Percentiles rank a stretch among this genome's conserved stretches.
Conservation (phyloP, 2,797 vertebrate species). For the Threskiornis aethiopicus region DNA sequence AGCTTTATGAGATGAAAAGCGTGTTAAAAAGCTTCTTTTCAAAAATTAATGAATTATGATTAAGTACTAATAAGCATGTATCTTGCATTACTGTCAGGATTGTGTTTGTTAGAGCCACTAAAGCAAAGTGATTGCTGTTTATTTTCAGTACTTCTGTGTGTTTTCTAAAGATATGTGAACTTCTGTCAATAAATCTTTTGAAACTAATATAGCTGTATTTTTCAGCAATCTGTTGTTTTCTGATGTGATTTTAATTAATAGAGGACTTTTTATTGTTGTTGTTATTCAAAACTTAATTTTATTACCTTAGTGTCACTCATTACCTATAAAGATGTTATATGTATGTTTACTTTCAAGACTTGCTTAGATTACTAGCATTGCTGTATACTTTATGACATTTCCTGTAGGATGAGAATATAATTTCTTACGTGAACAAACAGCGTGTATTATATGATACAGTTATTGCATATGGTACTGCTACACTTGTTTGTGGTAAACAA, state of each 20-base stretch:
- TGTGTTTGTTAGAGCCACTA: too few species aligned
- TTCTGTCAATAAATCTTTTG: too few species aligned
- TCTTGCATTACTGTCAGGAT: not conserved
- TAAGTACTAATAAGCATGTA: not conserved
- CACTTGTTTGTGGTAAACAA: not conserved
- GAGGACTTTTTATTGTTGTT: not conserved
- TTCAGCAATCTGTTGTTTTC: not conserved
- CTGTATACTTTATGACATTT: not conserved
- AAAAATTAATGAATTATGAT: not conserved
- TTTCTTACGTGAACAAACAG: not conserved
- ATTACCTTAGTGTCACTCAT: not conserved
- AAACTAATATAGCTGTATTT: too few species aligned
- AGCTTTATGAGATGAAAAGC: not conserved
- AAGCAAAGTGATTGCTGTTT: too few species aligned
- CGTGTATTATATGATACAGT: rapidly evolving
- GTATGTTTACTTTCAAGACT: not conserved
- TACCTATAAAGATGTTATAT: not conserved
- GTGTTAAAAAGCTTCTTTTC: not conserved
- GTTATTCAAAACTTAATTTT: not conserved
- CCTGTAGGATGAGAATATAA: not conserved
- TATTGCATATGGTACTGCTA: not conserved
- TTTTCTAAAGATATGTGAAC: too few species aligned
- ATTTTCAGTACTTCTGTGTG: too few species aligned
- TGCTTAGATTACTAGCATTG: not conserved
- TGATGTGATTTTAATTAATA: not conserved